A percentile compares a stretch with the other conserved stretches of the same genome.
Evolutionary conservation across 2,113 vertebrate genomes (phyloP).

Genomic region (Eleginops maclovinus): DNA sequence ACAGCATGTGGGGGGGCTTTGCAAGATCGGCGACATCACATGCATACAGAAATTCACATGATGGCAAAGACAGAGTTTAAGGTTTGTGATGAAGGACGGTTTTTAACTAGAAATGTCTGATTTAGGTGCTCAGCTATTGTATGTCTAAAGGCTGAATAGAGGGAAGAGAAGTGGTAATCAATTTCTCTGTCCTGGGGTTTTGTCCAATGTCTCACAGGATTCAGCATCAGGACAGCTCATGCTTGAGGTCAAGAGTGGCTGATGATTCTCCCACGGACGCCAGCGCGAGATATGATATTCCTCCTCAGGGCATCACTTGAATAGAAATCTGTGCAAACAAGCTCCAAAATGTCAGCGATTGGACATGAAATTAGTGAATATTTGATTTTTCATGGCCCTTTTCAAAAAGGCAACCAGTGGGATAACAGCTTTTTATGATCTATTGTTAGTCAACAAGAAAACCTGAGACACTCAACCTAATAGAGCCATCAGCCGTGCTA

Average conservation of each 20-base stretch:
- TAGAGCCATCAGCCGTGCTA: constrained; percentile 53
- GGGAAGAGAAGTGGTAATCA: constrained; percentile 64
- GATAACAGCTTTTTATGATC: constrained; percentile 34
- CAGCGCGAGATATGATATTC: constrained; percentile 42
- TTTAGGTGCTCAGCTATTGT: constrained; percentile 52
- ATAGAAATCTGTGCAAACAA: constrained; percentile 64
- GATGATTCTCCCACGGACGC: constrained; percentile 66
- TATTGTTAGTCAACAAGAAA: constrained; percentile 34
- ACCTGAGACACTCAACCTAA: constrained; percentile 47
- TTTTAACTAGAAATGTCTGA: constrained; percentile 40
- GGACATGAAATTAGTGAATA: constrained; percentile 8
- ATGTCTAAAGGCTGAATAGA: constrained; percentile 51
- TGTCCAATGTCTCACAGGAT: constrained; percentile 73
- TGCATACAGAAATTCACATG: constrained; percentile 60
- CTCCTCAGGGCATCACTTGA: constrained; percentile 52
- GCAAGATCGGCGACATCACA: constrained; percentile 59
- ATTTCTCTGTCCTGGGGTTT: constrained; percentile 74
- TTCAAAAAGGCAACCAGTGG: constrained; percentile 30
- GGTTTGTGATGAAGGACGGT: constrained; percentile 40
- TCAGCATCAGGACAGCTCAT: constrained; percentile 72
- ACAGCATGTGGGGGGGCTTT: constrained; percentile 39
- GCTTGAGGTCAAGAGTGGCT: constrained; percentile 69
- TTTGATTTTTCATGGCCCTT: constrained; percentile 26
- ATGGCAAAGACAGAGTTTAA: constrained; percentile 33
- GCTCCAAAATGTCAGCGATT: constrained; percentile 41